Evolutionary conservation across 23 tunicate species (phyloP).

Genomic region (Trididemnum miniatum): DNA sequence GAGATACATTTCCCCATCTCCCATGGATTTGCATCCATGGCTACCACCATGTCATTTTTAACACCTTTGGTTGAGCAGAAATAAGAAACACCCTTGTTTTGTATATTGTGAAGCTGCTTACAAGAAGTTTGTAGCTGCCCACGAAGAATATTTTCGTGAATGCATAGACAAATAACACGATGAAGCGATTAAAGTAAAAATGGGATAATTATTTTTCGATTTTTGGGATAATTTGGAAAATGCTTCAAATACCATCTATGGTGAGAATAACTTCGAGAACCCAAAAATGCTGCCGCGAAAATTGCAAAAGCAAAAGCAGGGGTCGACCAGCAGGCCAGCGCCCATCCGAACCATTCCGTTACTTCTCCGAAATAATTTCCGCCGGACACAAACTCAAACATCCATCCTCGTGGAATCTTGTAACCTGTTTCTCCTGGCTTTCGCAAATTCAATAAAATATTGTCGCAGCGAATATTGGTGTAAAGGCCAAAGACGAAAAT

Average conservation of each 20-base stretch:
- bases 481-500: constrained; percentile 61
- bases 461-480: constrained; percentile 71
- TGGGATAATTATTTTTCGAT: constrained; percentile 69
- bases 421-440: constrained; percentile 86
- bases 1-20: no score
- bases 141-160: no score
- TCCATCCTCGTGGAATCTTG: constrained; percentile 71
- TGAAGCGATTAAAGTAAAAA: constrained; percentile 40
- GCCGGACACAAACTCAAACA: constrained; percentile 72
- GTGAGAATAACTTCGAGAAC: constrained; percentile 75
- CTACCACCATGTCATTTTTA: neutral
- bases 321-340: constrained; percentile 74
- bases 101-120: no score
- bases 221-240: constrained; percentile 59
- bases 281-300: constrained; percentile 50
- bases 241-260: constrained; percentile 67
- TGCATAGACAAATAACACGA: no score
- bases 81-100: no score
- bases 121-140: no score
- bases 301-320: constrained; percentile 78
- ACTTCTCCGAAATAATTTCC: constrained; percentile 75
- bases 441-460: constrained; percentile 56
- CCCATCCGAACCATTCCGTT: constrained; percentile 72
- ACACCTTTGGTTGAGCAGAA: neutral
- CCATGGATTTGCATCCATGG: neutral